phyloP scores from a whole-genome alignment of 2,888 invertebrate genomes.

The Myopa testacea region DNA sequence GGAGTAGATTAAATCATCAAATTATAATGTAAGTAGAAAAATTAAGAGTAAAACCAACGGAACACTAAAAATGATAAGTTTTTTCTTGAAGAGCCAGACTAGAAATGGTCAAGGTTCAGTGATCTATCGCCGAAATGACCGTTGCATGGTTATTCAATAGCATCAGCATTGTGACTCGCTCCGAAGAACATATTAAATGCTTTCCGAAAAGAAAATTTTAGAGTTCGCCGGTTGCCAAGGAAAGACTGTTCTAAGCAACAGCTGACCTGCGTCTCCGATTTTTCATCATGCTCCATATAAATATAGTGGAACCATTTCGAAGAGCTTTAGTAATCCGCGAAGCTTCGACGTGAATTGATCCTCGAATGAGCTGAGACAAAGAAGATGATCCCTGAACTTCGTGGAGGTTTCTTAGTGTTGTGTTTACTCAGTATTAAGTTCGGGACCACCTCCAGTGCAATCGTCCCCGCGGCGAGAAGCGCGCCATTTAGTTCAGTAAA shows the following conservation, averaged over 20 bases:
- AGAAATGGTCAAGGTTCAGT: constrained; percentile 57
- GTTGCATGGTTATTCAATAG: constrained; percentile 53
- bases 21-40: too few relatives aligned
- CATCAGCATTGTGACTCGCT: constrained; percentile 52
- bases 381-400: background rate
- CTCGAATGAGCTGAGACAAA: background rate
- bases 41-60: too few relatives aligned
- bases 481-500: constrained; percentile 46
- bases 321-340: constrained; percentile 15
- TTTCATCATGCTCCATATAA: constrained; percentile 19
- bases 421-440: constrained; percentile 16
- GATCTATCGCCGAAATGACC: constrained; percentile 40
- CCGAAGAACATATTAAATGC: constrained; percentile 60
- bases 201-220: background rate
- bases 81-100: constrained; percentile 2
- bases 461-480: constrained; percentile 7
- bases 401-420: background rate
- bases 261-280: background rate
- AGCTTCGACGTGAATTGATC: background rate
- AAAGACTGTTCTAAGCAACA: background rate
- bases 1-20: too few relatives aligned
- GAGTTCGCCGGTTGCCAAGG: background rate
- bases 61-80: constrained; percentile 7
- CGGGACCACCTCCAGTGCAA: constrained; percentile 14
- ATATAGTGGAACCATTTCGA: constrained; percentile 20